A percentile compares a stretch with the other conserved stretches of the same genome.
Conservation (phyloP, 2,797 vertebrate species). For the Anomalospiza imberbis region DNA sequence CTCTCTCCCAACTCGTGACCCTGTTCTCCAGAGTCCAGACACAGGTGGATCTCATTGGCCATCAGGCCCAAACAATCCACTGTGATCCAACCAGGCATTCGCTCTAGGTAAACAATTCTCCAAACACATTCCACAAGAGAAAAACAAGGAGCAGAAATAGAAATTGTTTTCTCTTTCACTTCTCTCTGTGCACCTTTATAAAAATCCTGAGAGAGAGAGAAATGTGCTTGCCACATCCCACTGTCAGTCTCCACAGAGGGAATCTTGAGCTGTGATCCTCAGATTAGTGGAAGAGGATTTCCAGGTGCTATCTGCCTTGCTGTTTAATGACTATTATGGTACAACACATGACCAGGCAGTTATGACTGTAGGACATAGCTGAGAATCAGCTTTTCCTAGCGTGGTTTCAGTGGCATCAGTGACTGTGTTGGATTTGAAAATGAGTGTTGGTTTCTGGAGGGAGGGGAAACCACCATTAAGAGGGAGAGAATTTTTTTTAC, state of each 20-base stretch:
- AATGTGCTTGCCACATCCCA: no score
- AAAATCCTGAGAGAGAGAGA: no score
- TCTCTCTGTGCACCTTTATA: no score
- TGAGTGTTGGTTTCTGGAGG: neutral
- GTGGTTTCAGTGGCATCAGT: neutral
- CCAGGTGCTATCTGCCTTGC: neutral
- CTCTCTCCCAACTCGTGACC: no score
- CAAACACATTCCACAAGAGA: no score
- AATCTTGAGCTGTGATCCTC: neutral
- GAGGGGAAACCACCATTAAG: rapidly evolving
- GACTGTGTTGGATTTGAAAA: neutral
- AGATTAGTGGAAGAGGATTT: neutral
- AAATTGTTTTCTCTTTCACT: no score
- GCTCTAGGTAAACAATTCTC: no score
- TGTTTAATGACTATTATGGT: rapidly evolving
- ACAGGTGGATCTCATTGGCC: no score
- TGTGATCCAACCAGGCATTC: no score
- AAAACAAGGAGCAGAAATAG: no score
- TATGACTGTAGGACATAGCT: neutral
- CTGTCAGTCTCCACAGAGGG: neutral
- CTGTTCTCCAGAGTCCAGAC: no score
- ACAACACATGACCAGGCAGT: rapidly evolving
- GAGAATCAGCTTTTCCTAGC: neutral
- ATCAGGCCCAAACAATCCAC: no score
- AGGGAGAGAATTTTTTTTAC: neutral